Evolutionary conservation across 2,888 invertebrate genomes (phyloP).

Genomic region (Steromphala cineraria): DNA sequence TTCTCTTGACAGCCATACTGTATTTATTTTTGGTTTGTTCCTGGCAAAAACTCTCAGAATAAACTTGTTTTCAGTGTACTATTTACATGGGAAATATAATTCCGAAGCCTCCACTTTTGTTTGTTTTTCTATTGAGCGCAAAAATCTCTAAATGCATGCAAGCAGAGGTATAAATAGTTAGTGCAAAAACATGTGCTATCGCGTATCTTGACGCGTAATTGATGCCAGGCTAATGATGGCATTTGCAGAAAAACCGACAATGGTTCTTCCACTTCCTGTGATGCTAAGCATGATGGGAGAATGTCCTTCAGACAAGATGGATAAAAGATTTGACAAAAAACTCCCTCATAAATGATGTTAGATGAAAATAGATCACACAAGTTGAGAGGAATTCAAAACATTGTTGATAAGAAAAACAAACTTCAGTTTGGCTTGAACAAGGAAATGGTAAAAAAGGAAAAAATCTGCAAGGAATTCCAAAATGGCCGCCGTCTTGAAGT

Average conservation of each 20-base stretch:
- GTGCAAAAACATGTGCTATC: too few relatives aligned
- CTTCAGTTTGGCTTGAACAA: background rate
- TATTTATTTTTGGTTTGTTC: background rate
- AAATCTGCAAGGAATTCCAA: background rate
- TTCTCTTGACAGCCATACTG: background rate
- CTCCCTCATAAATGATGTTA: background rate
- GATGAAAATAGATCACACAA: background rate
- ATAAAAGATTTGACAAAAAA: background rate
- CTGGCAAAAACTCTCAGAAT: background rate
- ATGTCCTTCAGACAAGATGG: too few relatives aligned
- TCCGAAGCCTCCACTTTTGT: background rate
- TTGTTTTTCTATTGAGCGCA: background rate
- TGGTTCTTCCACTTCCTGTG: too few relatives aligned
- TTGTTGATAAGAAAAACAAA: background rate
- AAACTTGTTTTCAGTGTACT: background rate
- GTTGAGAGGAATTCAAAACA: conserved; percentile 4
- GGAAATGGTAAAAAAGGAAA: background rate
- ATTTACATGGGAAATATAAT: background rate
- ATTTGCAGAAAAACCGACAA: too few relatives aligned
- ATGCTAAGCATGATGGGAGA: too few relatives aligned
- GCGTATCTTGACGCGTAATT: too few relatives aligned
- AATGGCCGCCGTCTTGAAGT: background rate
- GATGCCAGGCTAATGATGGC: too few relatives aligned
- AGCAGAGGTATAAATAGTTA: too few relatives aligned
- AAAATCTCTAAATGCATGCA: too few relatives aligned